phyloP scores from a whole-genome alignment of 1,140 invertebrate genomes.

The Paramacrobiotus metropolitanus region DNA sequence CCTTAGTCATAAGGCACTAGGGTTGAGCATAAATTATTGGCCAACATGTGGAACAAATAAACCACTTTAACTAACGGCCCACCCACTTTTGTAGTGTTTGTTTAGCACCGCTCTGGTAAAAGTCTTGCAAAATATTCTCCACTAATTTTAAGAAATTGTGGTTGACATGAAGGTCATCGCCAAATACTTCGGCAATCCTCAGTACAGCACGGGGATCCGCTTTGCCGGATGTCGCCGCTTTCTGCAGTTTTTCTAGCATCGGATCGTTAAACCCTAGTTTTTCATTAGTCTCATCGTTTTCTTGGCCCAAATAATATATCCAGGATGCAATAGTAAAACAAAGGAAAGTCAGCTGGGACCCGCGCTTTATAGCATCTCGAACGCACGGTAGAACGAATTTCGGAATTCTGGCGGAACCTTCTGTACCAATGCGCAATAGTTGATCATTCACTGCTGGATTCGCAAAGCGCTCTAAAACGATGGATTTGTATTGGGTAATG shows the following conservation, averaged over 20 bases:
- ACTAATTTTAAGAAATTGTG: background rate
- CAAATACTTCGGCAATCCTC: background rate
- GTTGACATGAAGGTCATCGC: background rate
- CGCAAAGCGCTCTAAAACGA: background rate
- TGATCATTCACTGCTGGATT: slow-evolving; percentile 2
- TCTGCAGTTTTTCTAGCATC: background rate
- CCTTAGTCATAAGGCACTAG: too few relatives aligned
- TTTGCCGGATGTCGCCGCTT: background rate
- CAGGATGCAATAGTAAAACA: background rate
- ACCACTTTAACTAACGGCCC: too few relatives aligned
- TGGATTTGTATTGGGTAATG: background rate
- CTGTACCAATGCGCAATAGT: background rate
- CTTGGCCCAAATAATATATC: background rate
- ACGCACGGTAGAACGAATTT: slow-evolving; percentile 1
- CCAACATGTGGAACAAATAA: too few relatives aligned
- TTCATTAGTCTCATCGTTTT: background rate
- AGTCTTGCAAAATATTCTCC: background rate
- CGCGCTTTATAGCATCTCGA: background rate
- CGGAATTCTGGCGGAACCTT: background rate
- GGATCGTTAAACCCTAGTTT: background rate
- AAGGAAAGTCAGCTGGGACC: background rate
- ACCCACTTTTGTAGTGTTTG: too few relatives aligned
- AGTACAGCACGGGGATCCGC: background rate
- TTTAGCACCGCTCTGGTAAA: too few relatives aligned
- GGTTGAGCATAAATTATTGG: too few relatives aligned